Evolutionary conservation across 2,888 invertebrate genomes (phyloP), one percentile per base, ranked within the genome.

Genomic region (Eristalis arbustorum): DNA sequence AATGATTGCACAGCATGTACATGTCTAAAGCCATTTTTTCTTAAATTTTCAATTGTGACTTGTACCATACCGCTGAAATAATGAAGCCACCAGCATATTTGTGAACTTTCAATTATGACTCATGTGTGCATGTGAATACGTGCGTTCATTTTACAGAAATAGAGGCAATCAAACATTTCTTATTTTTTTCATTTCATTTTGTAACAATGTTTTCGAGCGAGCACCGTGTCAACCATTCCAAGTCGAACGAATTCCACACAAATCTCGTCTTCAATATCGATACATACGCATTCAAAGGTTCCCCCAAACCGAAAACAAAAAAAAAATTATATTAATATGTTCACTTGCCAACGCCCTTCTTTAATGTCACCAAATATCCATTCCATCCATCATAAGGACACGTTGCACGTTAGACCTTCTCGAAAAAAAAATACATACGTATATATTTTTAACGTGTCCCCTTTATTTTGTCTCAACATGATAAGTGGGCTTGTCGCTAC

Each of bases 401-500:
- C n/a, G 49, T 49, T 49, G 49, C 49, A 49, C 49, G 49, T 49
- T 49, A 49, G 49, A 18, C 18, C 49, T 49, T n/a, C 18, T n/a
- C 4, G 49, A 18, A 49, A n/a, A 42, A 0, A 14, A 42, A 42
- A n/a, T 25, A 25, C 3, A 18, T 18, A n/a, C 8, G 18, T 18
- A 18, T 18, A 49, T 49, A 8, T 49, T 49, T 49, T 49, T 49
- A 49, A 49, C 49, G 49, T 49, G 49, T 49, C 49, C 49, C 40
- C 31, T 62, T 61, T 18, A 68, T 56, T 68, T 68, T 31, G 34
- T 68, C 22, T 31, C 68, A 25, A 68, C 56, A 49, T 68, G 68
- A 68, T 56, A 68, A 68, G 68, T 68, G 68, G 68, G 68, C 68
- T 68, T 49, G 49, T 49, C 49, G 49, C 49, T 49, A 49, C 49